Percentiles rank a stretch among this genome's conserved stretches.
Evolutionary conservation across 2,888 invertebrate genomes (phyloP).

Genomic region (Netelia inedita): DNA sequence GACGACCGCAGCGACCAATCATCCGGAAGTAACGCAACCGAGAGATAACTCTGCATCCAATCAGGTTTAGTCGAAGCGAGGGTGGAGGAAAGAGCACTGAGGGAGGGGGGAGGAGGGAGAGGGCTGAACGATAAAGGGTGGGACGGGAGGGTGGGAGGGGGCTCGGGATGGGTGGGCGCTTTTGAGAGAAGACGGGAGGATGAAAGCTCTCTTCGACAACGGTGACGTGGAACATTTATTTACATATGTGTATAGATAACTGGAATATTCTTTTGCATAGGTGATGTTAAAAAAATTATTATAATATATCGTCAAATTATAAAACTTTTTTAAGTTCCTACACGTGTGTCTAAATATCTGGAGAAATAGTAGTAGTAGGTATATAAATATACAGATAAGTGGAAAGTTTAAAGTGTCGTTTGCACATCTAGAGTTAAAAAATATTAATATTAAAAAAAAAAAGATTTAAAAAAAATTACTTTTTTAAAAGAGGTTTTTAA

Average conservation of each 20-base stretch:
- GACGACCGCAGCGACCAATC: constrained; percentile 85
- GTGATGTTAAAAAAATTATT: background rate
- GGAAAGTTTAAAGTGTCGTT: background rate
- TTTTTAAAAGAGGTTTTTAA: too few relatives aligned
- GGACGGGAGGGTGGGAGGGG: constrained; percentile 4
- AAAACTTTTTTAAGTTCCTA: background rate
- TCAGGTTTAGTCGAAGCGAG: constrained; percentile 83
- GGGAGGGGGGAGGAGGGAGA: constrained; percentile 20
- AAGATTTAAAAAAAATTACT: too few relatives aligned
- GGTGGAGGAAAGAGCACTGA: constrained; percentile 74
- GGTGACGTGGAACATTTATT: constrained; percentile 29
- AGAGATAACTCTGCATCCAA: constrained; percentile 85
- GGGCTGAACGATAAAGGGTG: background rate
- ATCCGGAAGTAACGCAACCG: constrained; percentile 85
- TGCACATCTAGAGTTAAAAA: too few relatives aligned
- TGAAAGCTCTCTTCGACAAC: constrained; percentile 69
- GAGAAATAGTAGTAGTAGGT: too few relatives aligned
- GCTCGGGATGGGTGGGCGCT: constrained; percentile 13
- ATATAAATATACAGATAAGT: too few relatives aligned
- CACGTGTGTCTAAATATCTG: too few relatives aligned
- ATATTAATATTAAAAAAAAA: too few relatives aligned
- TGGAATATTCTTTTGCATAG: background rate
- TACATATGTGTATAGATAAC: background rate
- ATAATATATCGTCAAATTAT: background rate
- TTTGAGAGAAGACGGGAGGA: constrained; percentile 53